Evolutionary conservation across 1,140 invertebrate genomes (phyloP), one percentile per base, ranked within the genome.

Genomic region (Dinoponera quadriceps): DNA sequence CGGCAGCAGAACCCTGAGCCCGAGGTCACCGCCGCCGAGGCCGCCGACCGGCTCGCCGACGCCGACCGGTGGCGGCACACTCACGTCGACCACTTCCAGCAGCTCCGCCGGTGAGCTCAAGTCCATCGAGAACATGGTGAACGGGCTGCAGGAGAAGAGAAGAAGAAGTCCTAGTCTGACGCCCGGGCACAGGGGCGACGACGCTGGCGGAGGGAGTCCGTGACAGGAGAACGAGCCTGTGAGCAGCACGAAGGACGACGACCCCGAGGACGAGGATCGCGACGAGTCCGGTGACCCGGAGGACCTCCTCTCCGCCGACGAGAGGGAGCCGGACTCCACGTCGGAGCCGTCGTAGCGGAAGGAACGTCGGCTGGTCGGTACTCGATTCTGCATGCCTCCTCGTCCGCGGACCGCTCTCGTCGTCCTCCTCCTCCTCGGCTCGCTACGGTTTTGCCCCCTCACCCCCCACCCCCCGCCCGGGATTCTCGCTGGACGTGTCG

Each of bases 101-200:
- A 89, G 94, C 25, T 94, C 91, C 85, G 95, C 96, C 80, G 96
- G 96, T 89, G 98, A 99, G 94, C 95, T 99, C 77, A 98, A 98
- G 94, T 98, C 97, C 93, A 99, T 99, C 94, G 98, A 99, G 94
- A 98, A 98, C 92, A 99, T 99, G 98, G 98, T 99, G 83, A 99
- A 99, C 94, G 98, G 98, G 0, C 94, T 99, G 33, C 98, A 99
- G 92, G 96, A 97, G 62, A 97, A 97, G 73, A 89, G 92, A 48
- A 84, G 91, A 51, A 80, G 91, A 33, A 94, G 92, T 65, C 93
- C 91, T 1, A 92, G 91, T 55, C 57, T 91, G 48, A 92, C 91
- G 63, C 91, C 91, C 13, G 92, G 88, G 0, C 92, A 92, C 72
- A 89, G 92, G 13, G 91, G 90, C 57, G 92, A 91, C 62, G 91